Base-by-base conservation (phyloP, 2,797 vertebrate species). In the Mormyrops attenuatus region DNA sequence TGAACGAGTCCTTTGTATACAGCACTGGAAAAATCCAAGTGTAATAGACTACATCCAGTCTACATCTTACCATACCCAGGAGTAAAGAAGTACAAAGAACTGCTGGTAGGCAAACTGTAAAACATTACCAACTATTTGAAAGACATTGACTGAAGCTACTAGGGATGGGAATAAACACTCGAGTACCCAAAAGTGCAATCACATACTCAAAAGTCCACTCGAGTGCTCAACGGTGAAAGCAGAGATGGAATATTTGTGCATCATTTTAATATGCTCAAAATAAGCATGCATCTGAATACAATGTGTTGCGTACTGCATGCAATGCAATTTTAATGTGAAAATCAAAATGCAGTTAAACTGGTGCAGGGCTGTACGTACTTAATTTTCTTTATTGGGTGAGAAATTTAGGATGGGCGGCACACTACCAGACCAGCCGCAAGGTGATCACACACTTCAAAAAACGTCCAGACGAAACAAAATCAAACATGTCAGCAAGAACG, bases 1-100 rank as follows among this genome's bases (percentile, higher is more conserved):
- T 82, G 77, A 82, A 82, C 41, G 20, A 47, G 77, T 82, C 77
- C 41, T 82, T 82, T 82, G 77, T 82, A 44, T 44, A 82, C 2
- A 82, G 41, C 77, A 82, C 77, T 82, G 41, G 77, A 82, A 47
- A 47, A 82, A 82, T 44, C 77, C 38, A 47, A 82, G 41, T 82
- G 77, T 82, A n/a, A 82, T 47, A 22, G 77, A 82, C 77, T 80
- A 73, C 30, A 73, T 73, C 69, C 69, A 82, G 77, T 82, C 20
- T n/a, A 82, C 77, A 82, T 47, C 41, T 82, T 22, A 82, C 17
- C 38, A 0, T 47, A 82, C 77, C 38, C 17, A 82, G 38, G 41
- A 82, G 20, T 20, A 47, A 44, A 44, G 41, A 1, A 82, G 41
- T n/a, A 82, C 8, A 20, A 44, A 82, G 41, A 44, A 47, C 20